Base-by-base conservation (phyloP, 2,888 invertebrate genomes). In the Podotricha telesiphe region DNA sequence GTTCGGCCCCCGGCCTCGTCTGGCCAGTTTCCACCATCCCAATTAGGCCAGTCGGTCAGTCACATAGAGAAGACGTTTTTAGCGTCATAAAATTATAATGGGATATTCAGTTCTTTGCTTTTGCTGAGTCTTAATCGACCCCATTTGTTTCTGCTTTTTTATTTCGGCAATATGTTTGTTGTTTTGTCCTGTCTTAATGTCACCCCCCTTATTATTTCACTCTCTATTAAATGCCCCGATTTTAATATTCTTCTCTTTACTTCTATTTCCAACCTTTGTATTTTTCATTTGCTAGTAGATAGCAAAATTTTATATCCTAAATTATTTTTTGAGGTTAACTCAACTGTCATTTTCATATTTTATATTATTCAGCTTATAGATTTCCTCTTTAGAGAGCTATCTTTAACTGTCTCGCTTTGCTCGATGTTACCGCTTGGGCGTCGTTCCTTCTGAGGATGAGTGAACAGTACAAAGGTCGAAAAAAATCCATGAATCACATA, bases 401-500 rank as follows among this genome's bases (percentile, higher is more conserved):
- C 17, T 55, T 34, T 55, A 28, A 28, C 53, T 53, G 7, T n/a
- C 22, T 28, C 53, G 53, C 53, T 55, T 55, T 55, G 53, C 34
- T 55, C 53, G 53, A 10, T 55, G 53, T 55, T 53, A 8, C 28
- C n/a, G 51, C 51, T 53, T 53, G 28, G 22, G 51, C 51, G n/a
- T 22, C 28, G 22, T 53, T 53, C 3, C 51, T 53, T 53, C 28
- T 53, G 8, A 53, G 10, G 34, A 34, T 28, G 28, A 53, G 34
- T 53, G 10, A 42, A 42, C 11, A 1, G 10, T 4, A 3, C 15
- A 34, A 8, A 34, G 53, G 10, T 53, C 10, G n/a, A 8, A 51
- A 51, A 1, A 42, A 6, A 37, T 37, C 37, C 1, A 37, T 28
- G 28, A 6, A 4, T 28, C 28, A 4, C 28, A 2, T 28, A 28